phyloP scores from a whole-genome alignment of 2,797 vertebrate genomes.

The Etheostoma nigrum region DNA sequence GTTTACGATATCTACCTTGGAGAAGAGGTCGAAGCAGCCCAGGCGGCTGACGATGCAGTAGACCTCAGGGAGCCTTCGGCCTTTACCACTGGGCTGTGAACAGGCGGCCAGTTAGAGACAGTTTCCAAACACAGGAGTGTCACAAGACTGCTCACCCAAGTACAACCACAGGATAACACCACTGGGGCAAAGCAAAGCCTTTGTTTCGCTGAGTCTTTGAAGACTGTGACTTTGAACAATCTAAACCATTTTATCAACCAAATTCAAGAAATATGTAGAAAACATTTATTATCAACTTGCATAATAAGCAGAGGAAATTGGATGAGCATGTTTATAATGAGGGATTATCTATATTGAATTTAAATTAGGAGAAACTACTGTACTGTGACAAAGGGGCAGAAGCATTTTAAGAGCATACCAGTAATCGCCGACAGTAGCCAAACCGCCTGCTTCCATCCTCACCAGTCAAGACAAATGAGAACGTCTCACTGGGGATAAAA shows the following conservation, averaged over 20 bases:
- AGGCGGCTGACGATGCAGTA: conserved; percentile 98
- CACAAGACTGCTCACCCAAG: conserved; percentile 53
- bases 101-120: conserved; percentile 50
- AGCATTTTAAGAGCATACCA: conserved; percentile 85
- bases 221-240: neutral
- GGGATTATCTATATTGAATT: conserved; percentile 1
- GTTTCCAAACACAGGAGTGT: conserved; percentile 45
- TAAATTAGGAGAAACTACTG: conserved; percentile 3
- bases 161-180: conserved; percentile 39
- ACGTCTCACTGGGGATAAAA: conserved; percentile 90
- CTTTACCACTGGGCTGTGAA: conserved; percentile 91
- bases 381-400: neutral
- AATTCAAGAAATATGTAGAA: neutral
- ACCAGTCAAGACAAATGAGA: conserved; percentile 98
- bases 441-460: conserved; percentile 98
- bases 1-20: conserved; percentile 88
- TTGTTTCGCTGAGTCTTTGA: conserved; percentile 37
- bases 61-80: conserved; percentile 95
- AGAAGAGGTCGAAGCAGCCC: conserved; percentile 98
- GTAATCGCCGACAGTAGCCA: conserved; percentile 95
- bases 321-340: neutral
- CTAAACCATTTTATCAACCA: neutral
- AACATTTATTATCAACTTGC: neutral
- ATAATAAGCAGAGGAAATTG: neutral
- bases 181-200: conserved; percentile 44